Evolutionary conservation across 2,888 invertebrate species (phyloP).

Genomic region (Hecatera dysodea): DNA sequence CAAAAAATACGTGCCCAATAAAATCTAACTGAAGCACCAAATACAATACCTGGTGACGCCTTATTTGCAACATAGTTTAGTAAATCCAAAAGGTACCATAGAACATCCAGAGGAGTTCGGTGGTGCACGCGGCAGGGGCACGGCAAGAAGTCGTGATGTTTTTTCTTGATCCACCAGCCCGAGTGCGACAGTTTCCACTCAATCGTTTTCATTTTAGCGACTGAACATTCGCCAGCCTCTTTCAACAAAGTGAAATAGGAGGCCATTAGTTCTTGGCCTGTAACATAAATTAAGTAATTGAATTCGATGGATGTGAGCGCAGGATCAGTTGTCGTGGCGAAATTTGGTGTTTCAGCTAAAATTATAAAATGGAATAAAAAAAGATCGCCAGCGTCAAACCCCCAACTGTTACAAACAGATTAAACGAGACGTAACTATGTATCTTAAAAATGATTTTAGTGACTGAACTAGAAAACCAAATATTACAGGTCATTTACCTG

Average conservation of each 20-base stretch:
- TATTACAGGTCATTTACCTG: conserved; percentile 70
- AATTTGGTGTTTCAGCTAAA: too few species aligned
- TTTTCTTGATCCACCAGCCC: conserved; percentile 84
- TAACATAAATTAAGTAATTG: background rate
- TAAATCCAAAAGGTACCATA: conserved; percentile 72
- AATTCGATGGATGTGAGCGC: too few species aligned
- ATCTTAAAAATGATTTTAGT: background rate
- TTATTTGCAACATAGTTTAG: background rate
- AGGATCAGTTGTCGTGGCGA: too few species aligned
- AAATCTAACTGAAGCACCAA: too few species aligned
- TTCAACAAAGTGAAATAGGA: conserved; percentile 83
- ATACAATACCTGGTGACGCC: too few species aligned
- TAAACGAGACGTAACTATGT: background rate
- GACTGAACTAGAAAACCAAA: background rate
- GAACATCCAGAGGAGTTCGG: conserved; percentile 82
- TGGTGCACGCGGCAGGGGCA: conserved; percentile 81
- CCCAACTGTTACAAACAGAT: background rate
- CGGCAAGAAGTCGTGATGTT: conserved; percentile 77
- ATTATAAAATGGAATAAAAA: background rate
- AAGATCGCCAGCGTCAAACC: too few species aligned
- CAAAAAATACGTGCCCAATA: too few species aligned
- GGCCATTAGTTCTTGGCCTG: conserved; percentile 89
- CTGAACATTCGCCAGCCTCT: conserved; percentile 77
- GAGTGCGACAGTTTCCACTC: conserved; percentile 87
- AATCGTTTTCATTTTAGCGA: conserved; percentile 83